Evolutionary conservation across 2,113 vertebrate genomes (phyloP), one percentile per base, ranked within the genome.

Genomic region (Centropus unirufus): DNA sequence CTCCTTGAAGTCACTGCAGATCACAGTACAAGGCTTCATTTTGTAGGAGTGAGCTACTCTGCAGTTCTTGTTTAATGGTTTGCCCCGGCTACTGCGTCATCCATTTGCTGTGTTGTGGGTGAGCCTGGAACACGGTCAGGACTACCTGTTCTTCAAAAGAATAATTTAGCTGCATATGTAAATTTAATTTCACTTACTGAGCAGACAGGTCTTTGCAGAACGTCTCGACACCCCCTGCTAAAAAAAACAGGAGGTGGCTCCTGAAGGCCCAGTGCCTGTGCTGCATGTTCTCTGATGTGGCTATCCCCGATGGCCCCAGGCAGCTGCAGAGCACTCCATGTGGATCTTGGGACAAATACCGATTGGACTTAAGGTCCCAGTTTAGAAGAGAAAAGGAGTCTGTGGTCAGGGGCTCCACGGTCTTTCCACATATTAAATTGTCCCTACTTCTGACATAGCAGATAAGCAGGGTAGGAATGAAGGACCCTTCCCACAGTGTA

Each of bases 231-330:
- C 3, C 11, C 30, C 19, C 12, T 23, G 24, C 19, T 21, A 68
- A 75, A 78, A 72, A 90, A 30, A n/a, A n/a, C 4, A 11, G 62
- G 16, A 91, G 22, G n/a, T 17, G n/a, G n/a, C n/a, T 83, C 24
- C 27, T 61, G 11, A 70, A 72, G 20, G 27, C 21, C 51, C n/a
- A 17, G 30, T 15, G n/a, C 23, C 67, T 12, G 9, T 40, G 49
- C 44, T 82, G 11, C 15, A 12, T 0, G 0, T 36, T 42, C 27
- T 20, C 15, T 36, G 24, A 30, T 8, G 12, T 5, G 11, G 6
- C 8, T 36, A 11, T 14, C 30, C 27, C 20, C 0, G 0, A 7
- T 8, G 5, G 13, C 3, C 75, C 21, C 3, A 4, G 51, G 16
- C 14, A 77, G 24, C n/a, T 81, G 32, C 14, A 63, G 11, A 27